phyloP scores from a whole-genome alignment of 2,888 invertebrate genomes.

The Dryocosmus kuriphilus region DNA sequence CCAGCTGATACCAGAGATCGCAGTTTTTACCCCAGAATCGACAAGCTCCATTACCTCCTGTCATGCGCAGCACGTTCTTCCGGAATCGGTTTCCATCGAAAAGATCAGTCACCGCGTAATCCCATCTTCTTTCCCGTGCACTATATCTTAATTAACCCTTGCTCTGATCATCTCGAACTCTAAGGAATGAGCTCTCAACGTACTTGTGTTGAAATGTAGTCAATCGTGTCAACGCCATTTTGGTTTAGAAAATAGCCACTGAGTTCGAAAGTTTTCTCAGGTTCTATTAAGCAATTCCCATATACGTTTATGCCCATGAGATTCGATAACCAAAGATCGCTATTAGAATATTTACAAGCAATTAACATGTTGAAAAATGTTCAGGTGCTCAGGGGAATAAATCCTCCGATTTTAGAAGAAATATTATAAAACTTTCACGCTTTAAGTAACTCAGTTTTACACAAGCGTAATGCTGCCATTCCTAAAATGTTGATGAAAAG shows the following conservation, averaged over 20 bases:
- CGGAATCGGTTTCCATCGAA: neutral
- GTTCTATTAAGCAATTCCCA: neutral
- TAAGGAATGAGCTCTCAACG: neutral
- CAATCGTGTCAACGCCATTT: neutral
- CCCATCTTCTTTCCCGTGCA: neutral
- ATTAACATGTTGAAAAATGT: too few relatives aligned
- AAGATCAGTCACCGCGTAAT: slow-evolving; percentile 5
- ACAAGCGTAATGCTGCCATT: too few relatives aligned
- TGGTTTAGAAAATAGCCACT: neutral
- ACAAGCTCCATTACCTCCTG: neutral
- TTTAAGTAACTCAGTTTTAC: too few relatives aligned
- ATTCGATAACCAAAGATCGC: too few relatives aligned
- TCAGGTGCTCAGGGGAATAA: too few relatives aligned
- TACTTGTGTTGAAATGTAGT: neutral
- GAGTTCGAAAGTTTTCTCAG: neutral
- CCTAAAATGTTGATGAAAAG: too few relatives aligned
- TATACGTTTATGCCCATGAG: too few relatives aligned
- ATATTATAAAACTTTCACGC: too few relatives aligned
- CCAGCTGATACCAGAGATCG: slow-evolving; percentile 5
- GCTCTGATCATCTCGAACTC: neutral
- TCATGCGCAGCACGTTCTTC: slow-evolving; percentile 2
- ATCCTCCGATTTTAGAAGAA: too few relatives aligned
- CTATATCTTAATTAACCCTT: neutral
- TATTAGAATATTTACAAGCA: too few relatives aligned
- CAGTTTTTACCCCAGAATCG: slow-evolving; percentile 6